Conservation (phyloP, 2,888 invertebrate genomes). For the Drosophila algonquin region DNA sequence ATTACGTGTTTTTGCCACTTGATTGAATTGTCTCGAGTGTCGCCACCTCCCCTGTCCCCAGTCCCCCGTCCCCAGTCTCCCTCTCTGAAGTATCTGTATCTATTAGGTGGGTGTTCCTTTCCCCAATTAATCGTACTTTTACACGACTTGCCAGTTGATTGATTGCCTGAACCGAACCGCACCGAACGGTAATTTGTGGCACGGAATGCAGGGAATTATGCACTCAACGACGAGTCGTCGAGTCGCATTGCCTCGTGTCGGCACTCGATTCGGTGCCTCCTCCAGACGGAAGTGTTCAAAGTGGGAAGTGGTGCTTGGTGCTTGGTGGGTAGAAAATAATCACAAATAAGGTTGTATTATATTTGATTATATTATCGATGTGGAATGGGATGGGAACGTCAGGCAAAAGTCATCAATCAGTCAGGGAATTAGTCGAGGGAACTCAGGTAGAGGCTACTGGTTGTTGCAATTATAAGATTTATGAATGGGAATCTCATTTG, state of each 20-base stretch:
- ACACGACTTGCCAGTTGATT: constrained; percentile 49
- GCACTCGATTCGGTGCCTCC: constrained; percentile 32
- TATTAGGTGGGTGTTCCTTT: constrained; percentile 28
- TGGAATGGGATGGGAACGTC: not conserved
- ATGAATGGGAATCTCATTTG: not conserved
- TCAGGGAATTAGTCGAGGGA: not conserved
- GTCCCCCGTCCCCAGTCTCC: constrained; percentile 1
- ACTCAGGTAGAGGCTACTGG: not conserved
- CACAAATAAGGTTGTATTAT: constrained; percentile 18
- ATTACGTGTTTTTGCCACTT: not conserved
- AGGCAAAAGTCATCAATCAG: not conserved
- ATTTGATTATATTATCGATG: not conserved
- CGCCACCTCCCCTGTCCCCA: not conserved
- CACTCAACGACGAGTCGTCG: constrained; percentile 40
- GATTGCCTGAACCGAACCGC: constrained; percentile 46
- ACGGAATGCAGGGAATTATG: constrained; percentile 52
- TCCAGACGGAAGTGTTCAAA: constrained; percentile 49
- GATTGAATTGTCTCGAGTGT: constrained; percentile 33
- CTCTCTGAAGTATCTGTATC: not conserved
- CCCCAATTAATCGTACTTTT: constrained; percentile 7
- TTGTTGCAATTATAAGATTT: not conserved
- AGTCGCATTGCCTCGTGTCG: too few relatives aligned
- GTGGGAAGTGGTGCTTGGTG: constrained; percentile 6
- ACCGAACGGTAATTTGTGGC: constrained; percentile 42
- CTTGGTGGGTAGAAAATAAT: not conserved